Evolutionary conservation across 1,140 invertebrate species (phyloP).

Genomic region (Sipha flava): DNA sequence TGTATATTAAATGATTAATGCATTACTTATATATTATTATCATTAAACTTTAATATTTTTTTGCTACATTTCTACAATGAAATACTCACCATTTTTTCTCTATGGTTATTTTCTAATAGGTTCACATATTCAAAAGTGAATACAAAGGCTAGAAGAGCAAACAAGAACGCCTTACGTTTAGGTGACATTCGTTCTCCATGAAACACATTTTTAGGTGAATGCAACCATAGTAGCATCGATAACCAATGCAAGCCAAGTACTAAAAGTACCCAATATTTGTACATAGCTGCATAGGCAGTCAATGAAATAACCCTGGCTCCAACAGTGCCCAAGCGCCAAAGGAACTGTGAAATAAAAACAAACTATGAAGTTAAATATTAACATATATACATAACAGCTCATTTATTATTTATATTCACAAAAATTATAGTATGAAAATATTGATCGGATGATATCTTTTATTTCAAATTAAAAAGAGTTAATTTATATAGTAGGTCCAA

Average conservation of each 20-base stretch:
- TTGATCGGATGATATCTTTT: too few species aligned
- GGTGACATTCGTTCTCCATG: constrained; percentile 65
- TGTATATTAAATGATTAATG: too few species aligned
- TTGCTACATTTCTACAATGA: too few species aligned
- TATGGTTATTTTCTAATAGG: constrained; percentile 67
- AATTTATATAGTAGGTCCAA: too few species aligned
- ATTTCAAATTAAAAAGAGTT: too few species aligned
- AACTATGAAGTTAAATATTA: too few species aligned
- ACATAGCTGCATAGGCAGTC: constrained; percentile 75
- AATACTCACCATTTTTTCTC: constrained; percentile 64
- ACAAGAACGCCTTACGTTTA: constrained; percentile 56
- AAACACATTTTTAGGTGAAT: constrained; percentile 75
- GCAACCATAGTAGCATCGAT: constrained; percentile 75
- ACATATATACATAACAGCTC: too few species aligned
- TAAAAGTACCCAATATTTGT: constrained; percentile 72
- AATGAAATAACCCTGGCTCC: constrained; percentile 69
- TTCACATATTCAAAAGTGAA: constrained; percentile 89
- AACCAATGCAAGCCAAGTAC: constrained; percentile 66
- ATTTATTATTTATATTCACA: too few species aligned
- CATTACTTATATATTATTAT: too few species aligned
- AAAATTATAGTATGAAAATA: too few species aligned
- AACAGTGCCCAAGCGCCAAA: constrained; percentile 78
- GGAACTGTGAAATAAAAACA: constrained; percentile 54
- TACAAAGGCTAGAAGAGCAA: constrained; percentile 69
- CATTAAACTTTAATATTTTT: too few species aligned